Evolutionary conservation across 2,888 invertebrate genomes (phyloP).

Genomic region (Clostera curtula): DNA sequence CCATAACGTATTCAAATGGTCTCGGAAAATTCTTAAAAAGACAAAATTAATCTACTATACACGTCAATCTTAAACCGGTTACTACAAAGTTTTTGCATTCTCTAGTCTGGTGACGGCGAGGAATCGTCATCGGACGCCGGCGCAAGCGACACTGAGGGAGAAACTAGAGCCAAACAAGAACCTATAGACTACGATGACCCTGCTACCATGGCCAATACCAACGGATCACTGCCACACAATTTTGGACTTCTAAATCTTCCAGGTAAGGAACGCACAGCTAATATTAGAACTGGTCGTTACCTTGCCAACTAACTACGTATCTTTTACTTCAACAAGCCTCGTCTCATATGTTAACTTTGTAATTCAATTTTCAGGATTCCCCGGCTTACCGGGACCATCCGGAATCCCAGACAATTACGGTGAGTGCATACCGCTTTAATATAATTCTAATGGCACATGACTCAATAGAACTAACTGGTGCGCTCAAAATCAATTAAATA

Average conservation of each 20-base stretch:
- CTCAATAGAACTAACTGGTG: slow-evolving; percentile 33
- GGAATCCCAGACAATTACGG: slow-evolving; percentile 91
- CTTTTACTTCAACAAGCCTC: no score
- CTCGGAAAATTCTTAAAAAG: no score
- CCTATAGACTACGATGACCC: slow-evolving; percentile 83
- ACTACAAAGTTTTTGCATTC: neutral
- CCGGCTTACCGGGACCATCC: slow-evolving; percentile 86
- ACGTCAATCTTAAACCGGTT: no score
- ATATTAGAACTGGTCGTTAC: no score
- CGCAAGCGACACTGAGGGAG: slow-evolving; percentile 80
- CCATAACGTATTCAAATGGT: no score
- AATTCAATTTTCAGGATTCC: slow-evolving; percentile 76
- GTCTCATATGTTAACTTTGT: neutral
- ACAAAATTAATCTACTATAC: no score
- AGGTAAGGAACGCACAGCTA: slow-evolving; percentile 61
- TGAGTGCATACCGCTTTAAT: slow-evolving; percentile 64
- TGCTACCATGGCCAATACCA: slow-evolving; percentile 77
- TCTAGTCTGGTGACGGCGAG: slow-evolving; percentile 78
- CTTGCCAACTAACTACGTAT: no score
- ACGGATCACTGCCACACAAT: slow-evolving; percentile 79
- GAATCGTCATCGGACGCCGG: slow-evolving; percentile 91
- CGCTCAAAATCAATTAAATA: slow-evolving; percentile 39
- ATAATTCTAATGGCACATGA: slow-evolving; percentile 35
- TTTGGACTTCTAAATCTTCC: slow-evolving; percentile 88
- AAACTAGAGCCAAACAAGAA: slow-evolving; percentile 81